Evolutionary conservation across 2,888 invertebrate species (phyloP).

Genomic region (Cephus spinipes): DNA sequence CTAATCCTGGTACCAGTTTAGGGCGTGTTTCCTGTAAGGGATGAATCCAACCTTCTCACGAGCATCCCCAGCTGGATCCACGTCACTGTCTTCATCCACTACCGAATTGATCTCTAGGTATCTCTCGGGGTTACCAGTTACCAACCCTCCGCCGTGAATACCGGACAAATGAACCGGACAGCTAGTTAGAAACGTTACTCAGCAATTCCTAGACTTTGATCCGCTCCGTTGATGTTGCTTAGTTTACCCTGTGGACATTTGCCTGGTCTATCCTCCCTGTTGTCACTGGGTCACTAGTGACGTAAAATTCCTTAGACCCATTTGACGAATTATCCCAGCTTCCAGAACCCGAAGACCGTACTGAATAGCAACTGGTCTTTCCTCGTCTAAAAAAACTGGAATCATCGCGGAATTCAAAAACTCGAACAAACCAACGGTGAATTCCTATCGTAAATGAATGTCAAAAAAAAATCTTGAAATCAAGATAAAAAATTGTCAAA

Average conservation of each 20-base stretch:
- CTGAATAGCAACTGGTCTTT: background rate
- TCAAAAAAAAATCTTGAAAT: background rate
- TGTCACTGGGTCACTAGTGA: background rate
- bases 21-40: slow-evolving; percentile 41
- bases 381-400: background rate
- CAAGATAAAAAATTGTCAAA: background rate
- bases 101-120: background rate
- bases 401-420: too few relatives aligned
- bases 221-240: background rate
- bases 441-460: background rate
- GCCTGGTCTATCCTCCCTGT: background rate
- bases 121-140: background rate
- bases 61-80: background rate
- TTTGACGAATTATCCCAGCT: background rate
- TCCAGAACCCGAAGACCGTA: background rate
- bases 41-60: background rate
- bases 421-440: background rate
- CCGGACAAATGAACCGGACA: background rate
- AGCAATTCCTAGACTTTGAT: background rate
- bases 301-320: background rate
- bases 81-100: background rate
- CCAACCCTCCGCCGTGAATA: background rate
- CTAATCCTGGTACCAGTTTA: slow-evolving; percentile 55
- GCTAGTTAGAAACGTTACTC: background rate
- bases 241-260: background rate